phyloP scores from a whole-genome alignment of 1,140 invertebrate species.

The Dinothrombium tinctorium region DNA sequence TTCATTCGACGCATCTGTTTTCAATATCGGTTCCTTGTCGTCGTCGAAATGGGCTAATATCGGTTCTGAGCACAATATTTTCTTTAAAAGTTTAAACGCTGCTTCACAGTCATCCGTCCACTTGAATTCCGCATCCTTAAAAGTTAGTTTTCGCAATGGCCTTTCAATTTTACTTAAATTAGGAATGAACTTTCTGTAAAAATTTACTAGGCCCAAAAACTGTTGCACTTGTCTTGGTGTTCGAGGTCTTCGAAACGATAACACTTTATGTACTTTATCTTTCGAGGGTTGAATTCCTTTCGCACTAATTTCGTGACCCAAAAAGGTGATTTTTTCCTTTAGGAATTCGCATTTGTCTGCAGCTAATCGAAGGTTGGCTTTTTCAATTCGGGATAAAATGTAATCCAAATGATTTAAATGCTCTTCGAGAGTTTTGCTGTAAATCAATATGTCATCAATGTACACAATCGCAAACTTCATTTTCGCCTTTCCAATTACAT shows the following conservation, averaged over 20 bases:
- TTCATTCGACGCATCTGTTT: conserved; percentile 16
- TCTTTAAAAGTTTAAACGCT: conserved; percentile 8
- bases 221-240: background rate
- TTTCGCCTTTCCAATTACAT: conserved; percentile 4
- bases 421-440: conserved; percentile 5
- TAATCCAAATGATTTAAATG: conserved; percentile 11
- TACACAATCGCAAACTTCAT: conserved; percentile 7
- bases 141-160: conserved; percentile 11
- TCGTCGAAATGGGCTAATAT: background rate
- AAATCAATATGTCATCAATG: conserved; percentile 14
- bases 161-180: background rate
- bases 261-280: background rate
- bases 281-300: background rate
- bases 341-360: conserved; percentile 13
- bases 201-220: background rate
- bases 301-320: background rate
- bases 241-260: background rate
- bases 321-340: background rate
- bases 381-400: conserved; percentile 13
- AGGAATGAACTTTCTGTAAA: background rate
- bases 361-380: conserved; percentile 13
- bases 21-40: background rate
- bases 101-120: conserved; percentile 11
- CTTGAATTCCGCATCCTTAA: conserved; percentile 5
- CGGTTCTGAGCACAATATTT: conserved; percentile 2